Base-by-base conservation (phyloP, 2,797 vertebrate species). In the Falco novaeseelandiae region DNA sequence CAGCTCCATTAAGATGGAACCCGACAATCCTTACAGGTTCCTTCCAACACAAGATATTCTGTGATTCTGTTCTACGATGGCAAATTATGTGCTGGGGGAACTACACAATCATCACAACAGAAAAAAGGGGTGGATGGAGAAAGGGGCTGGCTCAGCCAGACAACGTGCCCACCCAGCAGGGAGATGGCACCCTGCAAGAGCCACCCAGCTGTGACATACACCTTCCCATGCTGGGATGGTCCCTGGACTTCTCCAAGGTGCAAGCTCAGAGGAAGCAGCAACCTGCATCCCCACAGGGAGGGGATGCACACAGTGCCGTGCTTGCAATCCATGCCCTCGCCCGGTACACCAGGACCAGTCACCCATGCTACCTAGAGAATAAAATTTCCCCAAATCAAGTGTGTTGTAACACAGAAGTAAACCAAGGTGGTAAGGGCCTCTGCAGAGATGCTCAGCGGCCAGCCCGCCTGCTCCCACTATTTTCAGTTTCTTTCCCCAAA, bases 301-400 rank as follows among this genome's bases (percentile, higher is more conserved):
- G 51, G 1, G 2, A 29, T 2, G 48, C 27, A 11, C 44, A 2
- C 34, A 7, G 36, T 1, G 1, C 14, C 2, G 0, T 9, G 25
- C 26, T 36, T 27, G 29, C 79, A 44, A 25, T 21, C 57, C 67
- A 2, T 7, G n/a, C 9, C 72, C 63, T 72, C 3, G 0, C 2
- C 21, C 13, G 3, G 8, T 0, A 12, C 30, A 5, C 32, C 1
- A 25, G 48, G n/a, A 57, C 4, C 8, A 6, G 18, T 4, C 20
- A 4, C 0, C 42, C 20, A 42, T 14, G 12, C 40, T 42, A 42
- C 27, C 25, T 1, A 7, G 29, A 20, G 15, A 63, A 70, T 8
- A 40, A 40, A 2, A 8, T 14, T 14, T 46, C 25, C 34, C 19
- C 1, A 3, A 46, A 61, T 54, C 58, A 55, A 71, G 34, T 7